Conservation (phyloP, 37 sponge, comb jelly and placozoan species). For the Cliona cf. orientalis region DNA sequence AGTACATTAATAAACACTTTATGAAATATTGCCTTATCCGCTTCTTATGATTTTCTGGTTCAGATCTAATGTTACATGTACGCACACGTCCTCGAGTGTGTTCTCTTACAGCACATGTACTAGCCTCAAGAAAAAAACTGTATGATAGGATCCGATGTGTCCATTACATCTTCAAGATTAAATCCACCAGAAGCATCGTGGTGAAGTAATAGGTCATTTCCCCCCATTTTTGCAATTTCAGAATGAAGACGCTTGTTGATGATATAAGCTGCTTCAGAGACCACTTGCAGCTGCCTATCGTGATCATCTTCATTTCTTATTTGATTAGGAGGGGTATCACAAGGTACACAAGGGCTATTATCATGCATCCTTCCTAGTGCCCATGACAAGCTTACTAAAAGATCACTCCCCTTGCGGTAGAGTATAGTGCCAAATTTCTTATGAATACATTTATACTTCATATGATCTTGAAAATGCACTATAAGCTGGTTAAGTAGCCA, state of each 20-base stretch:
- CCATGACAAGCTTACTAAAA: constrained; percentile 23
- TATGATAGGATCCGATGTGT: background rate
- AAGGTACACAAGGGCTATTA: background rate
- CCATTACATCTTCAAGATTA: background rate
- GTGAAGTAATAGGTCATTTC: background rate
- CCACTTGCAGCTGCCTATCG: background rate
- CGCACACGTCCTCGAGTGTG: no score
- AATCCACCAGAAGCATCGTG: background rate
- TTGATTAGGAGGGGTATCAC: no score
- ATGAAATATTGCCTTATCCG: no score
- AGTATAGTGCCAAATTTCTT: constrained; percentile 45
- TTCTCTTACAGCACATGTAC: no score
- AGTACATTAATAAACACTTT: constrained; percentile 5
- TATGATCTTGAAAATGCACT: background rate
- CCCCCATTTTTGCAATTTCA: background rate
- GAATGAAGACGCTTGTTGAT: constrained; percentile 13
- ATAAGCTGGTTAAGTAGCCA: constrained; percentile 41
- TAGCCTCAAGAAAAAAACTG: background rate
- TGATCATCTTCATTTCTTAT: no score
- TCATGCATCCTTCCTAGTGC: constrained; percentile 16
- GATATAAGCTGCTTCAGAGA: constrained; percentile 14
- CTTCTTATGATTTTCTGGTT: no score
- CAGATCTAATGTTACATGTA: no score
- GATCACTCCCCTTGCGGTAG: constrained; percentile 16
- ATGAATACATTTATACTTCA: constrained; percentile 18